These are phyloP conservation scores for Drosophila albomicans DNA, from an alignment of 1,140 invertebrate species.

Conservation along the genomic window DNA sequence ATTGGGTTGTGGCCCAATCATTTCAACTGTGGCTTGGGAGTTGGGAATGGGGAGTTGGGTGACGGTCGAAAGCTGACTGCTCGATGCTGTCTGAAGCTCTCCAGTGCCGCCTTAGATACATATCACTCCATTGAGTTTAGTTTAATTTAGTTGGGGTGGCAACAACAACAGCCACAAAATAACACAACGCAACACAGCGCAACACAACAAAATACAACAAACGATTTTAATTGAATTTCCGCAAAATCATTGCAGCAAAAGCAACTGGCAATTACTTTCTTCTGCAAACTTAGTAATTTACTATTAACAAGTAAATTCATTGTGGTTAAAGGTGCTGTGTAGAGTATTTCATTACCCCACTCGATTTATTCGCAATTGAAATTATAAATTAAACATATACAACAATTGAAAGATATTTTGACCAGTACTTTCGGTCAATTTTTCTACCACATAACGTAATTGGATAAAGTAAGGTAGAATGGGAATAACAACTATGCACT, in stretches of 20 bases:
- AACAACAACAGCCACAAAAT: constrained; percentile 17
- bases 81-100: constrained; percentile 2
- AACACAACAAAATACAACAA: constrained; percentile 18
- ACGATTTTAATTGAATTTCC: constrained; percentile 67
- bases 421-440: no score
- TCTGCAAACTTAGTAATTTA: constrained; percentile 11
- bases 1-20: constrained; percentile 46
- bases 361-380: constrained; percentile 15
- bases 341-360: neutral
- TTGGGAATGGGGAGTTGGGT: neutral
- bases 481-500: no score
- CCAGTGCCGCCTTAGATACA: constrained; percentile 23
- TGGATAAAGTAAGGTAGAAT: no score
- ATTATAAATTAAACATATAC: neutral
- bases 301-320: constrained; percentile 4
- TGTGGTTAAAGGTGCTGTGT: constrained; percentile 4
- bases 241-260: constrained; percentile 35
- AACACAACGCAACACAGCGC: constrained; percentile 5
- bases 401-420: no score
- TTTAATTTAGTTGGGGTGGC: constrained; percentile 22
- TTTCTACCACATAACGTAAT: no score
- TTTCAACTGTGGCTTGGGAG: constrained; percentile 39
- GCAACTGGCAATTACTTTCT: constrained; percentile 35
- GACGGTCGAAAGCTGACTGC: neutral
- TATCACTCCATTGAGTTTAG: constrained; percentile 44